These are phyloP conservation scores for Mus spicilegus DNA, from an alignment of 2,113 vertebrate species.

Conservation along the genomic window DNA sequence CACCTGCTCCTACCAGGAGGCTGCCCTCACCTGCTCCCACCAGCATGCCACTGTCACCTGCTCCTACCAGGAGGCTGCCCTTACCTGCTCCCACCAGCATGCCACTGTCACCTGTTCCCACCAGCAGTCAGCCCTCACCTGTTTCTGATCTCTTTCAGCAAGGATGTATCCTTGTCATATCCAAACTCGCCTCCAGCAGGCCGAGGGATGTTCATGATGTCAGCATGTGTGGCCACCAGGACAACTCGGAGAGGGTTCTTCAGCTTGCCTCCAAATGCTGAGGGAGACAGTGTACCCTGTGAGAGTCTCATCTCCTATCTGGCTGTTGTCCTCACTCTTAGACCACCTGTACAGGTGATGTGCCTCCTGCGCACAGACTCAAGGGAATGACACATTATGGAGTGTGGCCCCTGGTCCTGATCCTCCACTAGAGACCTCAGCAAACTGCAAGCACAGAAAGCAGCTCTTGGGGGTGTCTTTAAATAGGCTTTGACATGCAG, in stretches of 20 bases:
- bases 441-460: not conserved
- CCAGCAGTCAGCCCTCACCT: slow-evolving; percentile 86
- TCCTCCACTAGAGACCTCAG: not conserved
- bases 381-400: accelerated
- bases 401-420: not conserved
- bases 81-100: too few relatives aligned
- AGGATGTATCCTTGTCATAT: slow-evolving; percentile 93
- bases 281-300: not conserved
- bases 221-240: slow-evolving; percentile 96
- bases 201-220: slow-evolving; percentile 95
- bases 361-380: not conserved
- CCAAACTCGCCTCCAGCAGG: slow-evolving; percentile 94
- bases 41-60: too few relatives aligned
- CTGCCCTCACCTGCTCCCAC: too few relatives aligned
- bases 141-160: slow-evolving; percentile 95
- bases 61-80: too few relatives aligned
- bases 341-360: not conserved
- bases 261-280: slow-evolving; percentile 95
- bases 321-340: not conserved
- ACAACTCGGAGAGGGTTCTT: slow-evolving; percentile 92
- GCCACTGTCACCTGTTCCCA: too few relatives aligned
- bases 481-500: not conserved
- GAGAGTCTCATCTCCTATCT: not conserved
- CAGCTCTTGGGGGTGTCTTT: not conserved
- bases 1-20: too few relatives aligned